A percentile compares a stretch with the other conserved stretches of the same genome.
Evolutionary conservation across 2,113 vertebrate species (phyloP).

Genomic region (Larimichthys polyactis): DNA sequence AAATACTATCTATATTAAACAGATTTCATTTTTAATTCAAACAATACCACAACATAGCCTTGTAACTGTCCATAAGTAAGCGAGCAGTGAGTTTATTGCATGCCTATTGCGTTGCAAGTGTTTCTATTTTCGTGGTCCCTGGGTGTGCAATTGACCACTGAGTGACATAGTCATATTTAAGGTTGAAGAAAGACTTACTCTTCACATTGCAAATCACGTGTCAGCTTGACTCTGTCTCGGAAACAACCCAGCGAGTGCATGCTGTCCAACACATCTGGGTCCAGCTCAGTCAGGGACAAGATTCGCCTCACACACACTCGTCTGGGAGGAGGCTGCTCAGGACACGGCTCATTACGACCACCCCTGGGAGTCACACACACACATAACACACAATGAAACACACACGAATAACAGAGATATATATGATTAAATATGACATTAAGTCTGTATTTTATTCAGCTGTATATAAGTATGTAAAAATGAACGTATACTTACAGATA

Average conservation of each 20-base stretch:
- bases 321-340: conserved; percentile 88
- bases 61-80: not conserved
- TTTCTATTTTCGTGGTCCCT: not conserved
- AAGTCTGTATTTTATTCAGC: not conserved
- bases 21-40: no score
- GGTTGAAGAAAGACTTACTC: conserved; percentile 81
- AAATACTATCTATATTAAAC: not conserved
- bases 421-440: conserved; percentile 10
- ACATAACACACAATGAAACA: not conserved
- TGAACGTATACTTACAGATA: conserved; percentile 89
- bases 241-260: conserved; percentile 95
- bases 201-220: conserved; percentile 91
- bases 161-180: not conserved
- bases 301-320: conserved; percentile 89
- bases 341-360: conserved; percentile 90
- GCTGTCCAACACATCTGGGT: conserved; percentile 93
- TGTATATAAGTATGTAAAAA: conserved; percentile 12
- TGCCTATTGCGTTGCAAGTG: not conserved
- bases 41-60: not conserved
- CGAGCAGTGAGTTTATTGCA: not conserved
- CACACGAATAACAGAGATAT: not conserved
- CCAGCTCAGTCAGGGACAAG: conserved; percentile 90
- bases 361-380: conserved; percentile 77
- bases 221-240: conserved; percentile 90
- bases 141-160: not conserved